Percentiles rank a stretch among this genome's conserved stretches.
Conservation (phyloP, 2,888 invertebrate species). For the Zhuqinia jingwanae region DNA sequence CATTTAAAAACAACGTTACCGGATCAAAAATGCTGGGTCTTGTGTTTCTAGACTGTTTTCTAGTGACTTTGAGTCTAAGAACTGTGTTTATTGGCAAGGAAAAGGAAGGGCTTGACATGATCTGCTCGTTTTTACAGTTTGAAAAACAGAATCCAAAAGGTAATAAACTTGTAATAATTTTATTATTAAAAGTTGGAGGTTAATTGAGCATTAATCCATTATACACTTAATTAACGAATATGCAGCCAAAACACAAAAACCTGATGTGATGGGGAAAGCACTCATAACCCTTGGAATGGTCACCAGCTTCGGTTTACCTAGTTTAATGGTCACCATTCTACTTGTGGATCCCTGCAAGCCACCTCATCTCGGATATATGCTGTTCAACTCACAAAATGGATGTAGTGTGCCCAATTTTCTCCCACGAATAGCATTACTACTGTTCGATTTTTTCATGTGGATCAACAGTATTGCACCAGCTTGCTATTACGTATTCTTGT, state of each 20-base stretch:
- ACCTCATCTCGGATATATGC: constrained; percentile 70
- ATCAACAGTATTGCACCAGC: constrained; percentile 59
- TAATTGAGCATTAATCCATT: not conserved
- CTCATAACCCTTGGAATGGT: constrained; percentile 52
- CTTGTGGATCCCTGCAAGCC: constrained; percentile 70
- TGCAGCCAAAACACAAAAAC: constrained; percentile 39
- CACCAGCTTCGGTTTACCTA: constrained; percentile 63
- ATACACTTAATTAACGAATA: no score
- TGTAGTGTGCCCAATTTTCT: not conserved
- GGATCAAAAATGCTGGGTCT: constrained; percentile 59
- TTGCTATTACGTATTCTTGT: constrained; percentile 62
- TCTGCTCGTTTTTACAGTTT: constrained; percentile 49
- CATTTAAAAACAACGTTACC: constrained; percentile 38
- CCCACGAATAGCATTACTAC: constrained; percentile 3
- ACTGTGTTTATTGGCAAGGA: constrained; percentile 46
- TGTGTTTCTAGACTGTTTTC: constrained; percentile 60
- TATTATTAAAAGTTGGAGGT: not conserved
- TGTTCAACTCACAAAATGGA: constrained; percentile 1
- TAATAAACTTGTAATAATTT: not conserved
- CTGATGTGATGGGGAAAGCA: constrained; percentile 51
- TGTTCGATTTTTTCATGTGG: constrained; percentile 70
- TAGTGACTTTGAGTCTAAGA: constrained; percentile 34
- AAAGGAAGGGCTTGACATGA: constrained; percentile 33
- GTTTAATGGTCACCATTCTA: constrained; percentile 60
- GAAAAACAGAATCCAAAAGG: constrained; percentile 44